Base-by-base conservation (phyloP, 2,888 invertebrate genomes). In the Helobdella robusta region DNA sequence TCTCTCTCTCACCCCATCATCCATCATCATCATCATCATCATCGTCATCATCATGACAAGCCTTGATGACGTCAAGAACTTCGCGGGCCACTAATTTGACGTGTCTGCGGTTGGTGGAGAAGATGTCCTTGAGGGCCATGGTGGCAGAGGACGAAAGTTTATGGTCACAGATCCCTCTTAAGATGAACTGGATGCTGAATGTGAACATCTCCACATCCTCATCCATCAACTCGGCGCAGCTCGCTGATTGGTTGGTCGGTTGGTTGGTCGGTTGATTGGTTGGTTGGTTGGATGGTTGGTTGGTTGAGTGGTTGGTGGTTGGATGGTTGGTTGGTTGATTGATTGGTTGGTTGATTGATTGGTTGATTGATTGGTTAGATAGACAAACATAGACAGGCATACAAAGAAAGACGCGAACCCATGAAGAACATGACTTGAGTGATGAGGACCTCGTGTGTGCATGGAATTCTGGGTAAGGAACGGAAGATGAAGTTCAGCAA, bases 161-260 rank as follows among this genome's bases (percentile, higher is more conserved):
- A 0, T 84, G 80, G 70, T 85, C 84, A 35, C 81, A 83, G 15
- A 89, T 78, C 1, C 87, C 87, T 40, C 80, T 77, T 20, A 86
- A 81, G 2, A 89, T 80, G 28, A 89, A 79, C n/a, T 86, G 86
- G 64, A 89, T 82, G 5, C 87, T 84, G 67, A 83, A 83, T 32
- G 83, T 83, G 69, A 89, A 80, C 77, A 85, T 84, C 23, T 84
- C 83, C 0, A 86, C 86, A 79, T 88, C 86, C 60, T 83, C 84
- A 69, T 84, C 84, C 66, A 92, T 83, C 92, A 92, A 93, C 72
- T 87, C 86, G 25, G 91, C 88, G 81, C 89, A 92, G 0, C 88
- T 85, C 59, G 89, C 87, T 84, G 79, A n/a, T n/a, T n/a, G n/a
- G n/a, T n/a, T n/a, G n/a, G n/a, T n/a, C n/a, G n/a, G n/a, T n/a